Evolutionary conservation across 2,113 vertebrate species (phyloP), one percentile per base, ranked within the genome.

Genomic region (Oxygymnocypris stewartii): DNA sequence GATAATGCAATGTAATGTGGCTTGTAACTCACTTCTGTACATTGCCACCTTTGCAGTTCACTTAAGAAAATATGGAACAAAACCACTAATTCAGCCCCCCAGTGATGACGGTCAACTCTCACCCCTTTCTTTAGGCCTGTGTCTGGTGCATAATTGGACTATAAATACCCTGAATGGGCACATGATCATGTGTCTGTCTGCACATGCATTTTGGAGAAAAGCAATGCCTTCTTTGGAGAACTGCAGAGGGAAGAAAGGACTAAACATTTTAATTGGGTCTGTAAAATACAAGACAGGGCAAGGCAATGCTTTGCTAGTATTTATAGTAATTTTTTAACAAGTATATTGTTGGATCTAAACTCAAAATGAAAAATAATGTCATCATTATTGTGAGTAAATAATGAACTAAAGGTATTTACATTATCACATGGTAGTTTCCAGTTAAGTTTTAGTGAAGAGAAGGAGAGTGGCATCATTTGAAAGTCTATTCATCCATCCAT

Each of bases 141-240:
- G 73, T 76, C 73, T 47, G 73, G 11, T 28, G 42, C 23, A 47
- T 76, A 76, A 47, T 47, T 23, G 44, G 42, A 47, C 73, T 47
- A 76, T 76, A 76, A 47, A 28, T 76, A 76, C 47, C 73, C 23
- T 25, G n/a, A 76, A 76, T 16, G 73, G 6, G 13, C 73, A 47
- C 73, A 47, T 76, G 42, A 76, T 28, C 23, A 23, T 16, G 42
- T 76, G 73, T 74, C 40, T 76, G 73, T 47, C 42, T 76, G 12
- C 12, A 6, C 73, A 75, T 47, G 73, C 42, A 25, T 76, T 25
- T 31, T 8, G 42, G 6, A 76, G 42, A 44, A 76, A 76, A 76
- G 8, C 12, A 76, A 47, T 76, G 73, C 13, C 42, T 76, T 76
- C 73, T 42, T 47, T 5, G 73, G 42, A 76, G 23, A 76, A 47